These are phyloP conservation scores for Cheilosia vulpina DNA, from an alignment of 2,888 invertebrate species.

Conservation along the genomic window DNA sequence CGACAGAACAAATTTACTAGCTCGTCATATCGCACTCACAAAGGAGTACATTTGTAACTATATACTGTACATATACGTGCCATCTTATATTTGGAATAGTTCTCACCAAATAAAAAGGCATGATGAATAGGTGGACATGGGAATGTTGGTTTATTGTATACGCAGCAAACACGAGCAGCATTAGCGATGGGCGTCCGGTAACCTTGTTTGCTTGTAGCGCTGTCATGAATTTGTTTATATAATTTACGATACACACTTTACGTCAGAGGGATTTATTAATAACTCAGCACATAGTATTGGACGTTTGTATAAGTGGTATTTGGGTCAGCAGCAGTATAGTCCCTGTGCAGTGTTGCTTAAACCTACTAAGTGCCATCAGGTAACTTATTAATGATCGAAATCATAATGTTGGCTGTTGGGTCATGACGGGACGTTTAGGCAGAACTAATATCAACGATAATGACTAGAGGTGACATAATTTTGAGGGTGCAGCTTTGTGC, in stretches of 20 bases:
- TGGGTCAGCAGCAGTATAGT: neutral
- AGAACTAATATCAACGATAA: conserved; percentile 13
- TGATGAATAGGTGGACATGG: no score
- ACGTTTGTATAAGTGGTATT: neutral
- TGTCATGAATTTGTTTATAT: conserved; percentile 25
- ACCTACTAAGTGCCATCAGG: conserved; percentile 17
- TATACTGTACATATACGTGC: no score
- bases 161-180: neutral
- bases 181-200: neutral
- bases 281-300: neutral
- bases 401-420: conserved; percentile 7
- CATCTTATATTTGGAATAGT: no score
- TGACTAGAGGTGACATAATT: neutral
- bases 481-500: neutral
- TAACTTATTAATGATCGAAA: conserved; percentile 40
- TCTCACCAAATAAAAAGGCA: no score
- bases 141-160: neutral
- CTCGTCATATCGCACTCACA: no score
- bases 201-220: neutral
- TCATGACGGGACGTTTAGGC: neutral
- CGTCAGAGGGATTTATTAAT: conserved; percentile 5
- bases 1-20: no score
- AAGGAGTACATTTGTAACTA: neutral
- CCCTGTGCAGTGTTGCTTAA: neutral
- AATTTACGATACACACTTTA: conserved; percentile 33